Conservation (phyloP, 2,888 invertebrate genomes). For the Diplazon laetatorius region DNA sequence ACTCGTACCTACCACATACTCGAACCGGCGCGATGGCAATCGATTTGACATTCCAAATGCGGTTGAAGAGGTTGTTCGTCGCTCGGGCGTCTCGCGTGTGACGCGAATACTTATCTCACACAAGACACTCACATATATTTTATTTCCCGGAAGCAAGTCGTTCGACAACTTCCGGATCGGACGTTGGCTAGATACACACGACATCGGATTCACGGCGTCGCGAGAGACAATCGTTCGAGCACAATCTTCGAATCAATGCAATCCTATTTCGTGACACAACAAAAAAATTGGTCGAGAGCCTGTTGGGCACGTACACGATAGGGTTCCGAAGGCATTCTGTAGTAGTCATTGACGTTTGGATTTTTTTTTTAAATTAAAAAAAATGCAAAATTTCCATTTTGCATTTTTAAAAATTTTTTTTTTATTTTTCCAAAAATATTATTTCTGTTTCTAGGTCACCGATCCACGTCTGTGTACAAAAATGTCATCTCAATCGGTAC, state of each 20-base stretch:
- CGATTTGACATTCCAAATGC: background rate
- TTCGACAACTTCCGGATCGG: background rate
- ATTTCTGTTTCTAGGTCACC: no score
- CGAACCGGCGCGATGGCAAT: background rate
- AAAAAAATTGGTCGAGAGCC: no score
- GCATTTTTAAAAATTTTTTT: no score
- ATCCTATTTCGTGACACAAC: background rate
- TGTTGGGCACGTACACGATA: no score
- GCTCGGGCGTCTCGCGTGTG: background rate
- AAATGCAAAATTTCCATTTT: no score
- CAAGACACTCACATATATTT: background rate
- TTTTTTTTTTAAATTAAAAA: no score
- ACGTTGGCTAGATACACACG: background rate
- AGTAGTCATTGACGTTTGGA: no score
- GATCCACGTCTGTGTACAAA: no score
- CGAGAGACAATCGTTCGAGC: background rate
- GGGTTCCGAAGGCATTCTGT: no score
- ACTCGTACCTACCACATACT: background rate
- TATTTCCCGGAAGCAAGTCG: conserved; percentile 7
- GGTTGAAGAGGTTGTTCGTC: conserved; percentile 8
- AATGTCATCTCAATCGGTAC: no score
- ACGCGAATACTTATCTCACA: conserved; percentile 33
- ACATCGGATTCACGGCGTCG: background rate
- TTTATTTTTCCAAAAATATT: no score
- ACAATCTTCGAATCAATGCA: background rate